These are phyloP conservation scores for Physella acuta DNA, from an alignment of 1,140 invertebrate genomes.

Conservation along the genomic window DNA sequence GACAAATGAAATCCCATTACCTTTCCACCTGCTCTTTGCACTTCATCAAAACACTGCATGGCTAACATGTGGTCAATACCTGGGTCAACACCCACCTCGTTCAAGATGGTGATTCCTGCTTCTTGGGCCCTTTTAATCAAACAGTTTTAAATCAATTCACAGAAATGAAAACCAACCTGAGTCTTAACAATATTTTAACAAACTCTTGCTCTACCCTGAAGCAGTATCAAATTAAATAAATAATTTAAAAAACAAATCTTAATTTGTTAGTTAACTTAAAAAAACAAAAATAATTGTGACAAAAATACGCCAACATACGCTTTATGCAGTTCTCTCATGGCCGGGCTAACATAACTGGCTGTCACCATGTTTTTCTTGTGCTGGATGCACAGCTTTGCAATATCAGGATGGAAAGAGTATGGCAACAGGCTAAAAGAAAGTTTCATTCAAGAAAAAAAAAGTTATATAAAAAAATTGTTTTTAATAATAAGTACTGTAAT, in stretches of 20 bases:
- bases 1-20: conserved; percentile 39
- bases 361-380: conserved; percentile 91
- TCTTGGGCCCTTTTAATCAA: conserved; percentile 72
- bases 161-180: too few relatives aligned
- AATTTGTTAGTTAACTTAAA: neutral
- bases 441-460: too few relatives aligned
- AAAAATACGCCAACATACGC: too few relatives aligned
- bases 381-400: conserved; percentile 84
- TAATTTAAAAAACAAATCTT: neutral
- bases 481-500: too few relatives aligned
- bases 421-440: conserved; percentile 90
- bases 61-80: conserved; percentile 97
- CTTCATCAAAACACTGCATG: conserved; percentile 93
- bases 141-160: too few relatives aligned
- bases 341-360: conserved; percentile 87
- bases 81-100: conserved; percentile 95
- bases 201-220: too few relatives aligned
- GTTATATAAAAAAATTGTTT: too few relatives aligned
- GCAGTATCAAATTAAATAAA: too few relatives aligned
- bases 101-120: conserved; percentile 88
- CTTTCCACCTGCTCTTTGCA: conserved; percentile 72
- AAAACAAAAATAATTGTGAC: too few relatives aligned
- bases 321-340: conserved; percentile 78
- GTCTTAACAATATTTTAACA: too few relatives aligned
- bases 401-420: conserved; percentile 80